These are phyloP conservation scores for Tenodera sinensis DNA, from an alignment of 2,888 invertebrate genomes.

Conservation along the genomic window DNA sequence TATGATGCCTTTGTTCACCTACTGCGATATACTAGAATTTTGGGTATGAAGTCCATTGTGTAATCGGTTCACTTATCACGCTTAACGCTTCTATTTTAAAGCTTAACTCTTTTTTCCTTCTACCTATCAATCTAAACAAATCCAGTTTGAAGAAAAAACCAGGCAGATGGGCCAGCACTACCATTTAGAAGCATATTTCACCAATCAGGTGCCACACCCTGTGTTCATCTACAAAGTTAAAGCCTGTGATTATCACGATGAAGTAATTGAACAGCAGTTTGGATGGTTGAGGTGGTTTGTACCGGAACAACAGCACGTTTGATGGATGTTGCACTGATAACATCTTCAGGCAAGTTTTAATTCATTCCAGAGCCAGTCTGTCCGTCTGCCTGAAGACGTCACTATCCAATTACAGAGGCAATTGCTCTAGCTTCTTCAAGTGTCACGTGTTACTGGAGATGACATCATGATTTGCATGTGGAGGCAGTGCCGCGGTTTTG, in stretches of 20 bases:
- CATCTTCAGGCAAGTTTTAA: neutral
- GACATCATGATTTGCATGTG: neutral
- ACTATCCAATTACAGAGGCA: neutral
- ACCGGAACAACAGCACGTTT: neutral
- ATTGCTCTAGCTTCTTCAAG: neutral
- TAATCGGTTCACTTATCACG: too few species aligned
- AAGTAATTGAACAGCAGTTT: neutral
- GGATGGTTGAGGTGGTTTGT: neutral
- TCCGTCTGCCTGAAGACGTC: neutral
- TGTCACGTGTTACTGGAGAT: neutral
- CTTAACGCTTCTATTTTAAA: too few species aligned
- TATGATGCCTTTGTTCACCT: too few species aligned
- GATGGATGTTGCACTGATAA: neutral
- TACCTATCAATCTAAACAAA: too few species aligned
- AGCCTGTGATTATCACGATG: neutral
- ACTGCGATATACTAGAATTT: too few species aligned
- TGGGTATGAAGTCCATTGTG: too few species aligned
- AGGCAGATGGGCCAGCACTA: too few species aligned
- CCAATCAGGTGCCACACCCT: too few species aligned
- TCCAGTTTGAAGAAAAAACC: too few species aligned
- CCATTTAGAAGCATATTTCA: too few species aligned
- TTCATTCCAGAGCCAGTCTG: neutral
- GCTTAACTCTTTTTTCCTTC: too few species aligned
- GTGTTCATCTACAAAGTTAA: too few species aligned
- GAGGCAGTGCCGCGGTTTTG: neutral